Conservation (phyloP, 2,113 vertebrate species). For the Hyperopisus bebe region DNA sequence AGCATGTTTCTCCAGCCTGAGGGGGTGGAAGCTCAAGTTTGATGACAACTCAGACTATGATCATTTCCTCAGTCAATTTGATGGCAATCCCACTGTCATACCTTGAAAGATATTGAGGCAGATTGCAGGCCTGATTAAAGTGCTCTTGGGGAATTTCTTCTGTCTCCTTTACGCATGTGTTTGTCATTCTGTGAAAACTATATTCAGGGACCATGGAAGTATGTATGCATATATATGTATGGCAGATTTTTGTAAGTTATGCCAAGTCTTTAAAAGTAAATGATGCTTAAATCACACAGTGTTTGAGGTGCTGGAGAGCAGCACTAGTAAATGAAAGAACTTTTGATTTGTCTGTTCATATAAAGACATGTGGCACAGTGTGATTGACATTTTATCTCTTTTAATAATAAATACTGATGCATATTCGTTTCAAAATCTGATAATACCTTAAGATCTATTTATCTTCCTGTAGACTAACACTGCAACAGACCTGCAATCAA, state of each 20-base stretch:
- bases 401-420: slow-evolving; percentile 12
- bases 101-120: neutral
- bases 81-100: neutral
- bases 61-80: neutral
- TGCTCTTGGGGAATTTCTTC: neutral
- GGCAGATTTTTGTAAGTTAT: neutral
- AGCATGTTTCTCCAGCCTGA: neutral
- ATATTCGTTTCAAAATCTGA: slow-evolving; percentile 10
- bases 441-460: slow-evolving; percentile 3
- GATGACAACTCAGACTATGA: neutral
- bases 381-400: neutral
- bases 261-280: neutral
- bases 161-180: neutral
- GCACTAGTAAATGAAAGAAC: neutral
- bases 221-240: neutral
- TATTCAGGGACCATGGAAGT: neutral
- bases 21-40: slow-evolving; percentile 8
- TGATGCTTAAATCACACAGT: neutral
- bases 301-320: neutral
- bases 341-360: neutral
- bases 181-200: neutral
- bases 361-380: neutral
- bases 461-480: neutral
- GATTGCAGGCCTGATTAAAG: slow-evolving; percentile 6
- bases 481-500: neutral